phyloP scores from a whole-genome alignment of 2,888 invertebrate species.

The Synergus gifuensis region DNA sequence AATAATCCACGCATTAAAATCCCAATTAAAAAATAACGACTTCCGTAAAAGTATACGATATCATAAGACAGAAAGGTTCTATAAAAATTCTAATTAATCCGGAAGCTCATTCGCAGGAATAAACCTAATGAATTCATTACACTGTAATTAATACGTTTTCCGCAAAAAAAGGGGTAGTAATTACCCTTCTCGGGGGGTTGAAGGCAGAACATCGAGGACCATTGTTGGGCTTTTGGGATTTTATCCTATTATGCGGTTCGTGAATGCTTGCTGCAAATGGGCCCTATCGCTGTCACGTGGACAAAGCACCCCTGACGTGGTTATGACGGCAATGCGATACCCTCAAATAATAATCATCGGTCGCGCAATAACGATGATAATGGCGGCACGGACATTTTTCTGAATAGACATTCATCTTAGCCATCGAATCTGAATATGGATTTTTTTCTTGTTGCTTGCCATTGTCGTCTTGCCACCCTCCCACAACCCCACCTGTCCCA shows the following conservation, averaged over 20 bases:
- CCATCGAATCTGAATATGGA: slow-evolving; percentile 74
- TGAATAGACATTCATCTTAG: slow-evolving; percentile 59
- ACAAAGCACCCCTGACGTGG: slow-evolving; percentile 73
- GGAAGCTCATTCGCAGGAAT: neutral
- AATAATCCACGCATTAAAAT: neutral
- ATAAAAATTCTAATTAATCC: slow-evolving; percentile 20
- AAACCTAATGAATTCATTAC: slow-evolving; percentile 35
- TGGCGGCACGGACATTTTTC: slow-evolving; percentile 56
- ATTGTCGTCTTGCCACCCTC: slow-evolving; percentile 69
- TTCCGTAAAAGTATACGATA: slow-evolving; percentile 9
- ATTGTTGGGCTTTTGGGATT: slow-evolving; percentile 58
- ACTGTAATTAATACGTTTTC: slow-evolving; percentile 35
- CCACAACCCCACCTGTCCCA: slow-evolving; percentile 22
- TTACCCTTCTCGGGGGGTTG: slow-evolving; percentile 39
- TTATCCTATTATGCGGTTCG: slow-evolving; percentile 68
- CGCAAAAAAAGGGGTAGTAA: slow-evolving; percentile 15
- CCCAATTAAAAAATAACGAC: slow-evolving; percentile 5
- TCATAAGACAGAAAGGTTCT: neutral
- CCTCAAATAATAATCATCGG: slow-evolving; percentile 61
- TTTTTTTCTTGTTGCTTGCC: slow-evolving; percentile 67
- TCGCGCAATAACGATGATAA: slow-evolving; percentile 65
- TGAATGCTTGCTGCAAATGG: slow-evolving; percentile 67
- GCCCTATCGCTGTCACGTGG: slow-evolving; percentile 66
- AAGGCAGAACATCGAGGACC: slow-evolving; percentile 38
- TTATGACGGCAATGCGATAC: slow-evolving; percentile 76